Conservation (phyloP, 2,797 vertebrate genomes). For the Syndactyla subalaris region DNA sequence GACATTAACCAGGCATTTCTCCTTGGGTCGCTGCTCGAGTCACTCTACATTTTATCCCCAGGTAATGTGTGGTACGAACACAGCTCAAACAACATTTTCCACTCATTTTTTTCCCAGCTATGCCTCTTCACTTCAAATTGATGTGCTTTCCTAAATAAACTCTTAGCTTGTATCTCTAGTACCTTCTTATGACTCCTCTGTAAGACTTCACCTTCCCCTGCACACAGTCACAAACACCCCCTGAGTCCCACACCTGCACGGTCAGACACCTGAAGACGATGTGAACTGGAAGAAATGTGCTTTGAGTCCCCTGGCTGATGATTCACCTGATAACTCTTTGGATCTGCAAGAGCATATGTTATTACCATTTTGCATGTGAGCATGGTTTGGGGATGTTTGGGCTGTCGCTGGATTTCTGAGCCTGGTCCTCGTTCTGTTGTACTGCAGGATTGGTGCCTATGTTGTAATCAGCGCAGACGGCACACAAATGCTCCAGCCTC, state of each 20-base stretch:
- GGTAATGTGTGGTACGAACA: background rate
- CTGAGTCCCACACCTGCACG: background rate
- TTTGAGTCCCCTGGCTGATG: background rate
- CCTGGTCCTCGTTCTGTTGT: background rate
- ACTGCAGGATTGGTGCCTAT: background rate
- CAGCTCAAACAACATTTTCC: background rate
- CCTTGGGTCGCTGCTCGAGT: background rate
- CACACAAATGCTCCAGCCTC: background rate
- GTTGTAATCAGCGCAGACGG: background rate
- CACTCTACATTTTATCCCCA: background rate
- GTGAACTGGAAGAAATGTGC: background rate
- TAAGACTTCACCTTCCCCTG: background rate
- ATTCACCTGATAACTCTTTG: background rate
- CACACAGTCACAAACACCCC: fast-evolving
- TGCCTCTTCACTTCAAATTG: background rate
- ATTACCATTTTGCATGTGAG: background rate
- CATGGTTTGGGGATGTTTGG: background rate
- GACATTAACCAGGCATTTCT: background rate
- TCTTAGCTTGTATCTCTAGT: background rate
- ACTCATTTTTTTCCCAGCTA: background rate
- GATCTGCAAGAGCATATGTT: background rate
- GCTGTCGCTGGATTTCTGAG: background rate
- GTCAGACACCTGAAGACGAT: background rate
- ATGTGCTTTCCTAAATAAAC: background rate
- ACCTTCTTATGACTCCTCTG: background rate